phyloP scores from a whole-genome alignment of 2,113 vertebrate genomes.

The Ellobius talpinus region DNA sequence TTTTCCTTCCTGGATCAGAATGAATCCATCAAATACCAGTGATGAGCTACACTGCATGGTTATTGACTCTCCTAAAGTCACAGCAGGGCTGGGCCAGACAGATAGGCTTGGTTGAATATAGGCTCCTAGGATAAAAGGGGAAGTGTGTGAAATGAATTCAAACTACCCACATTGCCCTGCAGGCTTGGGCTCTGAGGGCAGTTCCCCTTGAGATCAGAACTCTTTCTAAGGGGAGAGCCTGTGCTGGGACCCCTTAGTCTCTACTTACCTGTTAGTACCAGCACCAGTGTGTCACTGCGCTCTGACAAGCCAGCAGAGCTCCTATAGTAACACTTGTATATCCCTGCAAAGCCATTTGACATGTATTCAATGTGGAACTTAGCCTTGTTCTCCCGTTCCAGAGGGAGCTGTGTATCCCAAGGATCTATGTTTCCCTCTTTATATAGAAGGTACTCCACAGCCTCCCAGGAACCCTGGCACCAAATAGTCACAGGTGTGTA shows the following conservation, averaged over 20 bases:
- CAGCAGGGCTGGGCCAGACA: too few species aligned
- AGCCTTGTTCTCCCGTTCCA: accelerated
- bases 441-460: accelerated
- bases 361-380: accelerated
- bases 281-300: not conserved
- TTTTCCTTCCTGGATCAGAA: not conserved
- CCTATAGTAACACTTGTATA: accelerated
- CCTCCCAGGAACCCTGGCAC: not conserved
- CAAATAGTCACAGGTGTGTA: not conserved
- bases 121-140: accelerated
- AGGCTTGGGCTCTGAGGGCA: not conserved
- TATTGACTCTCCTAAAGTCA: not conserved
- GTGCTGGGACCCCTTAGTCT: not conserved
- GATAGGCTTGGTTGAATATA: not conserved
- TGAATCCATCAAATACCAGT: accelerated
- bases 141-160: too few species aligned
- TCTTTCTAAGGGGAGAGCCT: not conserved
- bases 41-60: not conserved
- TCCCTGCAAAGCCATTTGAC: accelerated
- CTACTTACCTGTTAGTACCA: slow-evolving; percentile 37
- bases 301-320: accelerated
- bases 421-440: accelerated
- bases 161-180: too few species aligned
- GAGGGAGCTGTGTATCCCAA: accelerated
- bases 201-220: not conserved